A percentile compares a stretch with the other conserved stretches of the same genome.
Conservation (phyloP, 2,888 invertebrate species). For the Hesperia comma region DNA sequence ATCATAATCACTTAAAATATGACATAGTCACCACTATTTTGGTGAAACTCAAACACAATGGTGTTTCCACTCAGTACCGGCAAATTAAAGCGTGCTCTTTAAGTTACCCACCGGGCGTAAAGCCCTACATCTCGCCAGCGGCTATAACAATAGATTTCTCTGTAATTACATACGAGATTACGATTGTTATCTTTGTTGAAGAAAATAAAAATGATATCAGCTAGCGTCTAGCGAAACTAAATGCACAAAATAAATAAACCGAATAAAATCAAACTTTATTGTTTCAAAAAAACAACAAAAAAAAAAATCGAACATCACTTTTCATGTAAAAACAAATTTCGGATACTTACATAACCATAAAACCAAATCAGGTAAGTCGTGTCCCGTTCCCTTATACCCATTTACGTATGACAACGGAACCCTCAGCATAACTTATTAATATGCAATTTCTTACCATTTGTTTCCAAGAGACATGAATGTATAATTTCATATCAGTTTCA, state of each 20-base stretch:
- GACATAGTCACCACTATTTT: too few relatives aligned
- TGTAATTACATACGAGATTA: slow-evolving; percentile 3
- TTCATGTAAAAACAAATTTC: too few relatives aligned
- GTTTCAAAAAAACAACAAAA: too few relatives aligned
- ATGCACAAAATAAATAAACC: background rate
- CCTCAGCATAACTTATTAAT: too few relatives aligned
- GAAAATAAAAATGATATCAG: background rate
- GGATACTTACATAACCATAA: too few relatives aligned
- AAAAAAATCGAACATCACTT: too few relatives aligned
- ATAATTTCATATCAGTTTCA: background rate
- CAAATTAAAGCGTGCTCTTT: slow-evolving; percentile 44
- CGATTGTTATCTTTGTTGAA: background rate
- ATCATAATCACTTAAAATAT: too few relatives aligned
- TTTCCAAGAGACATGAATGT: too few relatives aligned
- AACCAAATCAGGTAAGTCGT: too few relatives aligned
- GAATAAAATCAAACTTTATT: too few relatives aligned
- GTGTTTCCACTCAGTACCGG: slow-evolving; percentile 41
- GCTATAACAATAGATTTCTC: slow-evolving; percentile 49
- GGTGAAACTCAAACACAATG: slow-evolving; percentile 12
- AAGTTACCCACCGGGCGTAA: slow-evolving; percentile 56
- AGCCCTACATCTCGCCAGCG: slow-evolving; percentile 51
- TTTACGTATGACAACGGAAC: too few relatives aligned
- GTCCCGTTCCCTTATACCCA: too few relatives aligned
- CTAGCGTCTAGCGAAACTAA: background rate
- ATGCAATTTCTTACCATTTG: background rate